Evolutionary conservation across 2,113 vertebrate species (phyloP).

Genomic region (Heliornis fulica): DNA sequence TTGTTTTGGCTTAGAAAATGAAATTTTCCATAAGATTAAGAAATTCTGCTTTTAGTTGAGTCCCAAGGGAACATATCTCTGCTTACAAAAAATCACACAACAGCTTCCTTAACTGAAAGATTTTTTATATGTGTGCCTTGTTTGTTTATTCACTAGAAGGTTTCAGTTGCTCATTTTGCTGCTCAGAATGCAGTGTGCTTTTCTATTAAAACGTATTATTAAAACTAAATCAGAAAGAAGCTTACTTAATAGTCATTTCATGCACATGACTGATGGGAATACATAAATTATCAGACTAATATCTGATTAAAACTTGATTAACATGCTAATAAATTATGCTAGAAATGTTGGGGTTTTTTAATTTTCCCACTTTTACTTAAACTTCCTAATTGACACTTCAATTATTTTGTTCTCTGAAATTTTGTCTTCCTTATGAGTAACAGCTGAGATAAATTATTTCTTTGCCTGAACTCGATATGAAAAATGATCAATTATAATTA

Average conservation of each 20-base stretch:
- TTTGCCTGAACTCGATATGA: conserved; percentile 20
- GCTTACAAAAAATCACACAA: conserved; percentile 28
- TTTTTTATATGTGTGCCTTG: conserved; percentile 3
- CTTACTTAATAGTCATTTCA: conserved; percentile 46
- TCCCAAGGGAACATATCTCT: conserved; percentile 18
- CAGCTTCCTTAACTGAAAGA: conserved; percentile 49
- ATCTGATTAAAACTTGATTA: conserved; percentile 62
- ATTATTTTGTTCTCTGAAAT: conserved; percentile 51
- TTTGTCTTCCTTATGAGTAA: conserved; percentile 51
- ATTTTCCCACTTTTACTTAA: conserved; percentile 44
- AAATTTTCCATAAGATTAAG: conserved; percentile 48
- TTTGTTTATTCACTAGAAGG: conserved; percentile 50
- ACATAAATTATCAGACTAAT: conserved; percentile 43
- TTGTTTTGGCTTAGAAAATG: conserved; percentile 56
- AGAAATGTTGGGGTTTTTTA: conserved; percentile 20
- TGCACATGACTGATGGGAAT: conserved; percentile 33
- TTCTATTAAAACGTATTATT: conserved; percentile 52
- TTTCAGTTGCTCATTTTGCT: conserved; percentile 47
- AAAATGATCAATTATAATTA: conserved; percentile 57
- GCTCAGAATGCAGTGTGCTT: conserved; percentile 5
- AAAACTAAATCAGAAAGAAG: conserved; percentile 41
- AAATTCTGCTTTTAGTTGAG: conserved; percentile 52
- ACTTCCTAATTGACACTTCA: conserved; percentile 57
- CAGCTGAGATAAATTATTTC: conserved; percentile 49
- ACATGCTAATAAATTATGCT: conserved; percentile 48